Evolutionary conservation across 1,140 invertebrate species (phyloP).

Genomic region (Chymomyza costata): DNA sequence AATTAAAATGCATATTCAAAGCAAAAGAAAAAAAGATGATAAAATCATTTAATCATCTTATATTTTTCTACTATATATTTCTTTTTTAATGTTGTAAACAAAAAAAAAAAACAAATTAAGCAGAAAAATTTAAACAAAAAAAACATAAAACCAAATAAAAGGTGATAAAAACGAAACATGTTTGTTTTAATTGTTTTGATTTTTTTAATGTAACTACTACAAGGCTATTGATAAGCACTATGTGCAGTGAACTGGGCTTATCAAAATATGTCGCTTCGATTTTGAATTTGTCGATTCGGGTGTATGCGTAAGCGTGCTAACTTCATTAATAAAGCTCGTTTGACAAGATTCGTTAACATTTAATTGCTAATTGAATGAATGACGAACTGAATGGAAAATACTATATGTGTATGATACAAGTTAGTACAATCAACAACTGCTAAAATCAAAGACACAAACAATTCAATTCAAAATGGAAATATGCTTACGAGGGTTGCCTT

Average conservation of each 20-base stretch:
- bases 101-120: conserved; percentile 25
- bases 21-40: conserved; percentile 37
- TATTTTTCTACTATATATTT: conserved; percentile 65
- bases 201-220: conserved; percentile 8
- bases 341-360: conserved; percentile 44
- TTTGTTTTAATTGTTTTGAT: neutral
- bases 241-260: conserved; percentile 24
- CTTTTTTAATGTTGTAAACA: conserved; percentile 67
- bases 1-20: conserved; percentile 30
- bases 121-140: conserved; percentile 11
- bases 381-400: conserved; percentile 18
- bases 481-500: too few species aligned
- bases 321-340: conserved; percentile 27
- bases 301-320: conserved; percentile 18
- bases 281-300: neutral
- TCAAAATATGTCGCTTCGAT: conserved; percentile 8
- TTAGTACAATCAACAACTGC: conserved; percentile 22
- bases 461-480: too few species aligned
- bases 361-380: conserved; percentile 50
- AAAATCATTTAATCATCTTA: conserved; percentile 48
- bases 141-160: conserved; percentile 27
- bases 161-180: conserved; percentile 15
- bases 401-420: too few species aligned
- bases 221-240: conserved; percentile 18
- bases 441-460: conserved; percentile 22